Conservation (phyloP, 1,140 invertebrate genomes). For the Glomeris maerens region DNA sequence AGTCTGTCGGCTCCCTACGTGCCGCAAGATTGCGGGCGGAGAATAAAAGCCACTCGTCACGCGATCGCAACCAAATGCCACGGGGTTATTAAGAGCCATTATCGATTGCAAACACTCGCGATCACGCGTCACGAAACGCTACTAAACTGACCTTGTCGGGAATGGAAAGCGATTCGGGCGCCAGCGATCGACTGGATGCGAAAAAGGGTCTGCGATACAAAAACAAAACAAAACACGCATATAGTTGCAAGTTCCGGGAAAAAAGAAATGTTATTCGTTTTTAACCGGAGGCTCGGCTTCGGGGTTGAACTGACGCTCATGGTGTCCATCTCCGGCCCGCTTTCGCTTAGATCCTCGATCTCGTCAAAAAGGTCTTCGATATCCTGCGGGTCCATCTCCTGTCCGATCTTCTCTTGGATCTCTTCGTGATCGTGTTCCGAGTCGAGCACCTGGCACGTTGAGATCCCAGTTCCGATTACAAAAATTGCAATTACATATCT, state of each 20-base stretch:
- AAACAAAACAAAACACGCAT: too few species aligned
- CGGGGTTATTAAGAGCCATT: too few species aligned
- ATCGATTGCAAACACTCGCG: too few species aligned
- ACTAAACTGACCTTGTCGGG: slow-evolving; percentile 5
- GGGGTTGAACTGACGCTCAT: slow-evolving; percentile 92
- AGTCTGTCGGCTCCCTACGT: slow-evolving; percentile 33
- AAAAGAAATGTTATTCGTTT: not conserved
- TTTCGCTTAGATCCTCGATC: slow-evolving; percentile 82
- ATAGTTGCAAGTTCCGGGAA: not conserved
- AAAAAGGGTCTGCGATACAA: slow-evolving; percentile 57
- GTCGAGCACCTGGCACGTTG: too few species aligned
- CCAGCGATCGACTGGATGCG: slow-evolving; percentile 66
- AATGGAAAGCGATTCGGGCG: slow-evolving; percentile 24
- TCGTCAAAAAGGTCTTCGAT: slow-evolving; percentile 69
- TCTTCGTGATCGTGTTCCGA: slow-evolving; percentile 46
- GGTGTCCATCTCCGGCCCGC: slow-evolving; percentile 84
- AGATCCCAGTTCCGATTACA: too few species aligned
- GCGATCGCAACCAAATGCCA: too few species aligned
- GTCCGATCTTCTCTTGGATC: slow-evolving; percentile 36
- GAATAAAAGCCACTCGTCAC: too few species aligned
- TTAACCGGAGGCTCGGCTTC: slow-evolving; percentile 69
- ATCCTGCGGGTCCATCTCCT: slow-evolving; percentile 44
- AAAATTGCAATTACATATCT: too few species aligned
- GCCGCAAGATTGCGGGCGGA: too few species aligned
- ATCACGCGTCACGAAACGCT: too few species aligned